phyloP scores from a whole-genome alignment of 2,888 invertebrate species.

The Aspidapion aeneum region DNA sequence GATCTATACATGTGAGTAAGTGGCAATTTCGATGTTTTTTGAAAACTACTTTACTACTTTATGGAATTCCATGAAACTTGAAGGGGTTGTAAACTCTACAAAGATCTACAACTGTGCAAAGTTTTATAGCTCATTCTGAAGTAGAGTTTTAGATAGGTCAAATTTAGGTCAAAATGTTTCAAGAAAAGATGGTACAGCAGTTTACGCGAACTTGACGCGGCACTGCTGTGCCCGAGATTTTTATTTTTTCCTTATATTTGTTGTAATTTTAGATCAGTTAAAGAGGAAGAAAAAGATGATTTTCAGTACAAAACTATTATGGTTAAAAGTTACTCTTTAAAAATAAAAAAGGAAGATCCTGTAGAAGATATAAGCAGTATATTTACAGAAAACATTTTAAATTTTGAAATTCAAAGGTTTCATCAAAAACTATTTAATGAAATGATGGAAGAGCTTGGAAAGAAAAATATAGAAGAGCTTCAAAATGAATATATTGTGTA shows the following conservation, averaged over 20 bases:
- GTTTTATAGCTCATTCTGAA: too few relatives aligned
- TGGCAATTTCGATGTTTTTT: too few relatives aligned
- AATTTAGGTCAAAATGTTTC: too few relatives aligned
- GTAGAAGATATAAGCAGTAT: not conserved
- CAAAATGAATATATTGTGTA: not conserved
- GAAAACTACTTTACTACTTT: too few relatives aligned
- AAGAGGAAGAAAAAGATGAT: not conserved
- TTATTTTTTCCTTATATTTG: not conserved
- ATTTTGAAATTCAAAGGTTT: not conserved
- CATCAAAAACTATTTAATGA: not conserved
- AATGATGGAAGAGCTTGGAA: not conserved
- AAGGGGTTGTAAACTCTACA: too few relatives aligned
- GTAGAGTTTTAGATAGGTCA: too few relatives aligned
- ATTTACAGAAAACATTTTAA: not conserved
- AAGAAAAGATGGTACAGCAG: too few relatives aligned
- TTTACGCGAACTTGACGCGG: too few relatives aligned
- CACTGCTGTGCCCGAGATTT: too few relatives aligned
- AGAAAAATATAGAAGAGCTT: not conserved
- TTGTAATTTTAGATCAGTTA: not conserved
- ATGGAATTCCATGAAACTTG: too few relatives aligned
- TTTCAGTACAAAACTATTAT: not conserved
- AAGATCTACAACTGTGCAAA: too few relatives aligned
- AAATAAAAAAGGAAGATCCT: not conserved
- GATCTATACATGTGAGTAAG: too few relatives aligned
- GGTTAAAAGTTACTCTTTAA: not conserved